Base-by-base conservation (phyloP, 2,888 invertebrate species). In the Protodeltote pygarga region DNA sequence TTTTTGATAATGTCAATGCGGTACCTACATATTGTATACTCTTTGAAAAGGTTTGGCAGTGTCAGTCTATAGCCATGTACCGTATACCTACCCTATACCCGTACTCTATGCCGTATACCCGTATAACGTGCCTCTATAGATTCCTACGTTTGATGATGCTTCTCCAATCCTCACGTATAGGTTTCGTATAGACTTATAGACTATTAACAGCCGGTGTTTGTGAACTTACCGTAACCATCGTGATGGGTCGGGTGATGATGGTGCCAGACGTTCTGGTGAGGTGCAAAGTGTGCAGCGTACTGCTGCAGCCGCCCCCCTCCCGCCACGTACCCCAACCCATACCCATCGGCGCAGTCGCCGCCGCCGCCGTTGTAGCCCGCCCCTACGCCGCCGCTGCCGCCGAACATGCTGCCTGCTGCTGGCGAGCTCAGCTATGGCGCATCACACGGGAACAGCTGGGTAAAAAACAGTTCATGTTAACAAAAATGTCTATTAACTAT, bases 191-290 rank as follows among this genome's bases (percentile, higher is more conserved):
- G n/a, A n/a, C n/a, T n/a, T n/a, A n/a, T n/a, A n/a, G n/a, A n/a
- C n/a, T n/a, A n/a, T n/a, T n/a, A n/a, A n/a, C n/a, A n/a, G n/a
- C n/a, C n/a, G n/a, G 5, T 24, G 13, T 6, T 8, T 4, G n/a
- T 3, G 9, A 5, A 48, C 69, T 46, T 42, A 90, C 91, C 88
- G 62, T 91, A 91, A 0, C 82, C 52, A 64, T 91, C 91, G 61
- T 90, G 89, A 67, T 89, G 89, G 38, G 83, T 69, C 15, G 87
- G 79, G 72, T 85, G 86, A 61, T 87, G 85, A 57, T 85, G 90
- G 49, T 89, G 90, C 90, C 90, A 87, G 20, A 86, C 88, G 79
- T 86, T 87, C 83, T 91, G 89, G 69, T 87, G 90, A 41, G 89
- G 86, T 41, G 87, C 81, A 78, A 89, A 90, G 83, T 87, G 90